Base-by-base conservation (phyloP, 2,113 vertebrate genomes). In the Oreamnos americanus region DNA sequence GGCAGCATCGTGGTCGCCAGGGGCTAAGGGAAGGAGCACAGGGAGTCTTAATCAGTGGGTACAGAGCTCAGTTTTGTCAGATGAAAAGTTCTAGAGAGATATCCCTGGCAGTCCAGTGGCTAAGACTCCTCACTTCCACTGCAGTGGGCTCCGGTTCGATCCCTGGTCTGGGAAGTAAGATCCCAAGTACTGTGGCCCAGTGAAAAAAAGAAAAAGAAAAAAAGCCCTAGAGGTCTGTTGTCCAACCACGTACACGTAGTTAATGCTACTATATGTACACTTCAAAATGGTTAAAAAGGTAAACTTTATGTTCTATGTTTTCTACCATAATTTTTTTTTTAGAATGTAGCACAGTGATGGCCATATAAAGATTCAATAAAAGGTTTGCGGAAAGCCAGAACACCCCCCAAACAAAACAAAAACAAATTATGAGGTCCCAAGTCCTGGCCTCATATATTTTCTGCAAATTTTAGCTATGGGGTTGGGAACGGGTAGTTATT, bases 21-120 rank as follows among this genome's bases (percentile, higher is more conserved):
- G 39, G 15, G 23, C 13, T 23, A 2, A 60, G 7, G 39, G 25
- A 10, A 0, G 21, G 47, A 3, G 25, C 3, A 4, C 0, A 13
- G 88, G 28, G 45, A 15, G 10, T 5, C 17, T 36, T 43, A 7
- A 64, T 43, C 87, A 30, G 0, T 12, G 64, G 39, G 39, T 43
- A 6, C 0, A 28, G 36, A 78, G 64, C 8, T 86, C 36, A 33
- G 11, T 33, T 88, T 64, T 57, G 33, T 39, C 0, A 1, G 78
- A 64, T 30, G 76, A 58, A 67, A 21, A 5, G 30, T 45, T 76
- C 62, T 47, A 14, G 28, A 19, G 45, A n/a, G 11, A 76, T 4
- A 12, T 15, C 39, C 39, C 23, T 76, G 71, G 71, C 23, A 14
- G 12, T 43, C 39, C 12, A 43, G 71, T 15, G 39, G 39, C 23